Evolutionary conservation across 2,113 vertebrate genomes (phyloP), one percentile per base, ranked within the genome.

Genomic region (Centropristis striata): DNA sequence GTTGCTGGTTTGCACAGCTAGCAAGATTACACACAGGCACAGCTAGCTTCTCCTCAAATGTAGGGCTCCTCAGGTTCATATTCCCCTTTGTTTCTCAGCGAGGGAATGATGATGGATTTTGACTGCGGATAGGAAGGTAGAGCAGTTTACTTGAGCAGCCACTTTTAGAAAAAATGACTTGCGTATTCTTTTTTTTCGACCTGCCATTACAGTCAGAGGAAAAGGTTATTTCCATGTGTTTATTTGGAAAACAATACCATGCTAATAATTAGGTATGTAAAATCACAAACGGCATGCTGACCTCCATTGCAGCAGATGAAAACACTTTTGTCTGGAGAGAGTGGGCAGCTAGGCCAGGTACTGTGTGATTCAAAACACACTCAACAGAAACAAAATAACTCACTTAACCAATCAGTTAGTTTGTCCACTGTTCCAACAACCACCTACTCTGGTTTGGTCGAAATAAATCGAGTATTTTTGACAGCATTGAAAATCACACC

Each of bases 1-100:
- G 16, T 51, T 53, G 14, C 27, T 49, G 36, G 21, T 51, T 71
- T 79, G n/a, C n/a, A n/a, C n/a, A n/a, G n/a, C n/a, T n/a, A n/a
- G n/a, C n/a, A n/a, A n/a, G n/a, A n/a, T n/a, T n/a, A n/a, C n/a
- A 18, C 59, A 47, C 39, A 27, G 53, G 14, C 39, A 25, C 36
- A 41, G 27, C 49, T 37, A 36, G 41, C 20, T 41, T 68, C 25
- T 61, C 27, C 46, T 59, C 44, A 58, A 3, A 58, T 18, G 1
- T 70, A 39, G 16, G 75, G 25, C 46, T 39, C 23, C 39, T 70
- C 51, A 36, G 16, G 18, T 32, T 67, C 20, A 20, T 27, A 51
- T 71, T 68, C 28, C 23, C 27, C 21, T 63, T n/a, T 66, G 44
- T 74, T 13, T 54, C 6, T 53, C 27, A 32, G 25, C 13, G 21